Base-by-base conservation (phyloP, 2,888 invertebrate genomes). In the Adela reaumurella region DNA sequence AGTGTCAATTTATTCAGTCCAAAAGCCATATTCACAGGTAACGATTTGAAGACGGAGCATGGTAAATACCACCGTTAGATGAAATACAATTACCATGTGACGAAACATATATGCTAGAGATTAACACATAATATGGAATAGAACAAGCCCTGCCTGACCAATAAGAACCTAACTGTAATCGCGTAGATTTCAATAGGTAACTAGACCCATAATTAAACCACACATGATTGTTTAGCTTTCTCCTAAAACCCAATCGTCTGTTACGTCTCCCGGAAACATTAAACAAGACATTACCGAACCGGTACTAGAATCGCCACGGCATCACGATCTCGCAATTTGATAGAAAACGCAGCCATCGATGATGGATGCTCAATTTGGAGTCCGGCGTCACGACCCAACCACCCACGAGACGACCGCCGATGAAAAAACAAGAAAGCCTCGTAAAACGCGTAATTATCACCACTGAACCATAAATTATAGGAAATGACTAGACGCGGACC, bases 381-480 rank as follows among this genome's bases (percentile, higher is more conserved):
- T 14, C 35, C 35, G 11, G 35, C 35, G 35, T 35, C 35, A 35
- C 35, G 35, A 14, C 8, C 35, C 35, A 35, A 14, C 35, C 35
- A 35, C 35, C 35, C 35, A 35, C 35, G 35, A 11, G 11, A 5
- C 14, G 4, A 8, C 14, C 6, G 24, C 4, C 8, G 24, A 4
- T 24, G 24, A 24, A 24, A 24, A 24, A 24, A n/a, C n/a, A n/a
- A 45, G 45, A 45, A 46, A 19, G 19, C 20, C 49, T 19, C 6
- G 3, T 48, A 65, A 64, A 66, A 62, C 64, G 62, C 65, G 62
- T 70, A 62, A 71, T 74, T 74, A 74, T 74, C 74, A 70, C 74
- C 66, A 62, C 56, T 58, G 59, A 59, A 58, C 60, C 62, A 63
- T 68, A 70, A 73, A 70, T 73, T 71, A 73, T 68, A 67, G 64